Percentiles rank a stretch among this genome's conserved stretches.
These are phyloP conservation scores for Epinephelus lanceolatus DNA, from an alignment of 2,113 vertebrate genomes.

Conservation along the genomic window DNA sequence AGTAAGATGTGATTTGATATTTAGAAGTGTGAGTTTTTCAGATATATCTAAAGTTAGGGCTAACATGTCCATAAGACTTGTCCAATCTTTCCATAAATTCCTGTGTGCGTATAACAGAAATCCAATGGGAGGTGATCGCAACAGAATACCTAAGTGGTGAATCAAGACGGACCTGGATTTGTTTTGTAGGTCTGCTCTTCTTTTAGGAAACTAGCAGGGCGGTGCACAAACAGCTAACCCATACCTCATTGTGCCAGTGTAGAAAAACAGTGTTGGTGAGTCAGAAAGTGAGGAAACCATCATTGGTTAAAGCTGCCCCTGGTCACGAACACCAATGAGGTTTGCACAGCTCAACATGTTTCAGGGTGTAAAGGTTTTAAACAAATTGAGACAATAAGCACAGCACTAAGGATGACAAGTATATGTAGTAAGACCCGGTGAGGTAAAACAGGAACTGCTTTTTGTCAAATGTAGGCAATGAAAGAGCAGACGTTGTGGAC, in stretches of 20 bases:
- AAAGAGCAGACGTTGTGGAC: slow-evolving; percentile 50
- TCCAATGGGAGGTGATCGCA: not conserved
- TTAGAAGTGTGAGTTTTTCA: not conserved
- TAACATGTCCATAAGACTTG: not conserved
- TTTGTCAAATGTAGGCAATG: slow-evolving; percentile 20
- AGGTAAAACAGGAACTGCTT: slow-evolving; percentile 18
- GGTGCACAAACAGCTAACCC: not conserved
- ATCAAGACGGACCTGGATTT: slow-evolving; percentile 1
- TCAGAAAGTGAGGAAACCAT: slow-evolving; percentile 14
- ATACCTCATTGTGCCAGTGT: not conserved
- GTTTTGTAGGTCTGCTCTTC: slow-evolving; percentile 5
- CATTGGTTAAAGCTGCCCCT: not conserved
- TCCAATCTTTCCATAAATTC: not conserved
- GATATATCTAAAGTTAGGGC: not conserved
- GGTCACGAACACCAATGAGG: not conserved
- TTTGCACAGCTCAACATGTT: not conserved
- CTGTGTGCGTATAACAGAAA: not conserved
- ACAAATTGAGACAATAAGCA: not conserved
- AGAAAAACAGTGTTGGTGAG: not conserved
- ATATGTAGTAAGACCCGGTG: not conserved
- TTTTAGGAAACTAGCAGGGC: not conserved
- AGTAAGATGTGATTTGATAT: not conserved
- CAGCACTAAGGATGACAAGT: not conserved
- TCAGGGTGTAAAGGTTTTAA: not conserved
- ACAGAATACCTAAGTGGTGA: slow-evolving; percentile 7